Conservation (phyloP, 2,888 invertebrate genomes). For the Petrolisthes manimaculis region DNA sequence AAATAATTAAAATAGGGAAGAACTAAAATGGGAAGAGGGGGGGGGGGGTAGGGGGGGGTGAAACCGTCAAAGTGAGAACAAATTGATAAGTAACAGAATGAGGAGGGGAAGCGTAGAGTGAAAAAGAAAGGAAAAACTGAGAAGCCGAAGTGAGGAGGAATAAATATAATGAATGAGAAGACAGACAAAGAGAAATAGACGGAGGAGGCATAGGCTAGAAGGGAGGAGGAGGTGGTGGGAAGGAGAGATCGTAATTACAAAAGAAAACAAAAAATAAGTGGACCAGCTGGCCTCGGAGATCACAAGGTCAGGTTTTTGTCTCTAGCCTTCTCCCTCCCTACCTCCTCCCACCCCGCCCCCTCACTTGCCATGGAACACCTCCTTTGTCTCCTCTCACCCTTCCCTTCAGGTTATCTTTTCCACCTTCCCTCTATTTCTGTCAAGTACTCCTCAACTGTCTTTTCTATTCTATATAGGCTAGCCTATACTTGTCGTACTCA, state of each 20-base stretch:
- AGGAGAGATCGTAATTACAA: neutral
- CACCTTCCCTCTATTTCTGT: neutral
- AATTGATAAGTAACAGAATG: neutral
- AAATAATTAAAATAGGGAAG: neutral
- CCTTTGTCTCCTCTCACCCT: neutral
- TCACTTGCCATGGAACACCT: neutral
- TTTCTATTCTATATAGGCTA: neutral
- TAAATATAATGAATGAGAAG: neutral
- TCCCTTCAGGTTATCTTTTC: neutral
- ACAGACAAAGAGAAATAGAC: neutral
- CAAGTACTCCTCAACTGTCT: neutral
- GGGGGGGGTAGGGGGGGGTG: neutral
- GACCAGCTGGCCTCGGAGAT: constrained; percentile 9
- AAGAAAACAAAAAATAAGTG: neutral
- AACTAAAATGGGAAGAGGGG: neutral
- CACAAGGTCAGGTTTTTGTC: constrained; percentile 18
- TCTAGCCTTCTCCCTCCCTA: neutral
- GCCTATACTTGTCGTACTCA: no score
- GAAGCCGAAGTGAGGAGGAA: neutral
- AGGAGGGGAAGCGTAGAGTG: neutral
- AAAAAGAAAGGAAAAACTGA: neutral
- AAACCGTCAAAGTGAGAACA: neutral
- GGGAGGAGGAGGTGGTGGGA: neutral
- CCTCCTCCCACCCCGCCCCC: neutral
- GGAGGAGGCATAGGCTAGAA: neutral